Percentiles rank a stretch among this genome's conserved stretches.
phyloP scores from a whole-genome alignment of 2,113 vertebrate genomes.

The Aegotheles bennettii region DNA sequence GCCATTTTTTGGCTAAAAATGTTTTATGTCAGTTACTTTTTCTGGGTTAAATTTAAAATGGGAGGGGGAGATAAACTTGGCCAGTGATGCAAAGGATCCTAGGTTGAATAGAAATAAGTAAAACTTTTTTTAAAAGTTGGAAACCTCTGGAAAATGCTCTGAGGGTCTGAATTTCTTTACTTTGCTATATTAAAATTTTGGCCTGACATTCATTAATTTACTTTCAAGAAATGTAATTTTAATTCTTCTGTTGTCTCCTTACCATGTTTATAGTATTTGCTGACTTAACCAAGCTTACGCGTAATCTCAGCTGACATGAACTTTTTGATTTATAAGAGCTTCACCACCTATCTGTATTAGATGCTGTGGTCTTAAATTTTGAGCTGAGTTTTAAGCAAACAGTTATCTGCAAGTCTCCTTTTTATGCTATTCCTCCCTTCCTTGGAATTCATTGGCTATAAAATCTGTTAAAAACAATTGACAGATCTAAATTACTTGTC shows the following conservation, averaged over 20 bases:
- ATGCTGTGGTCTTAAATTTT: not conserved
- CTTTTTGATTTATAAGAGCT: not conserved
- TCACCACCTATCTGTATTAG: not conserved
- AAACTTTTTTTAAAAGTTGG: not conserved
- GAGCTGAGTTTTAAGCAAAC: not conserved
- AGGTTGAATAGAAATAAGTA: not conserved
- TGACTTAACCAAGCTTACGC: not conserved
- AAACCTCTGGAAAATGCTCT: not conserved
- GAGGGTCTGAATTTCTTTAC: not conserved
- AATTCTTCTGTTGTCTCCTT: not conserved
- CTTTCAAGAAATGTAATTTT: not conserved
- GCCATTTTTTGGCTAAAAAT: not conserved
- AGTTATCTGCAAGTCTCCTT: not conserved
- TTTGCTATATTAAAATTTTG: not conserved
- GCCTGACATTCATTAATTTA: not conserved
- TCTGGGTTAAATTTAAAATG: not conserved
- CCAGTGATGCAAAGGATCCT: not conserved
- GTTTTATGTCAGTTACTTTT: not conserved
- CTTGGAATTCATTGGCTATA: not conserved
- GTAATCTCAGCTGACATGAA: not conserved
- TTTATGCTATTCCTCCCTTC: not conserved
- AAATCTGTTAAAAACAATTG: not conserved
- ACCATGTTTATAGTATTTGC: not conserved
- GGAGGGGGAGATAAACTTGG: not conserved
- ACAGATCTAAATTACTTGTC: not conserved